Evolutionary conservation across 2,888 invertebrate species (phyloP), one percentile per base, ranked within the genome.

Genomic region (Drosophila eohydei): DNA sequence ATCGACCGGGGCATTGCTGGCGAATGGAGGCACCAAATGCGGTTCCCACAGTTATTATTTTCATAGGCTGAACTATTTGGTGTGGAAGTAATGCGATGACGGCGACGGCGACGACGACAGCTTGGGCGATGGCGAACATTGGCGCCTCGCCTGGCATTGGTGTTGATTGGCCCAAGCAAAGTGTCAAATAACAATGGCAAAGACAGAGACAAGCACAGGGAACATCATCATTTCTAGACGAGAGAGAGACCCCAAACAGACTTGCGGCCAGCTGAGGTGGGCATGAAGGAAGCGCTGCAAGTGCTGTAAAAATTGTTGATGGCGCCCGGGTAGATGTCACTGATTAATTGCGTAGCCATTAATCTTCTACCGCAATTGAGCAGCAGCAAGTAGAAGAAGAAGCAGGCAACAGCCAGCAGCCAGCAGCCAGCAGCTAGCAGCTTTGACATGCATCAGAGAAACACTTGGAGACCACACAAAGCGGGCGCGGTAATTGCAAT

Each of bases 341-440:
- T 91, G 91, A 91, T 92, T 91, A 92, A 92, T 92, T 92, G 92
- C 84, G 88, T 87, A 81, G 91, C 92, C 92, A 92, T 92, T 92
- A 92, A 92, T 91, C 91, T 91, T 80, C 55, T 2, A 54, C 70
- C 71, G 72, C 78, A 63, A 83, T 74, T 74, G 64, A 52, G 78
- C 63, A 71, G 44, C 26, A 14, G 28, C 74, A 50, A 46, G 16
- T 4, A 1, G 44, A 26, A 8, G 14, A 14, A 14, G 46, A 2
- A 32, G 6, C 38, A 59, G 12, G 41, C 6, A 38, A 3, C 38
- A 59, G 9, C 40, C 36, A 41, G 28, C 28, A 56, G n/a, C 16
- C 30, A 14, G 32, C 5, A 48, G 16, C 3, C 44, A 16, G 11
- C 9, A 40, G 38, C 14, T 34, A 52, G 43, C 60, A 60, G 70